These are phyloP conservation scores for Dicrurus megarhynchus DNA, from an alignment of 2,113 vertebrate species.

Conservation along the genomic window DNA sequence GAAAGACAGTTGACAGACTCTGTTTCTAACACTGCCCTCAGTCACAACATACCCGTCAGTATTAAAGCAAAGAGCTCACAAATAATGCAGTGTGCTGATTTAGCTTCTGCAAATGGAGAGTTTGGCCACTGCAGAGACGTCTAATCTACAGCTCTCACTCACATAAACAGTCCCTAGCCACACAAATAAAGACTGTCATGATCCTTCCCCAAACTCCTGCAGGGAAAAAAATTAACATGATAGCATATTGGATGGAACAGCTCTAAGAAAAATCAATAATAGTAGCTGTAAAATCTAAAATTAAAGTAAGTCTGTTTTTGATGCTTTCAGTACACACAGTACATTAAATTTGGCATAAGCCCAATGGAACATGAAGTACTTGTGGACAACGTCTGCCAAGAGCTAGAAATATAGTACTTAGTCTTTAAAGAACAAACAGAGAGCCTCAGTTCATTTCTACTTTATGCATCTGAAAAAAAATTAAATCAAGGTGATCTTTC, in stretches of 20 bases:
- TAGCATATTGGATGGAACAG: slow-evolving; percentile 23
- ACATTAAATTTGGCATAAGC: slow-evolving; percentile 51
- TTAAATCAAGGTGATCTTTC: slow-evolving; percentile 59
- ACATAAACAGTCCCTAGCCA: background rate
- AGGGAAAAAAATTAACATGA: slow-evolving; percentile 29
- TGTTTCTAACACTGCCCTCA: background rate
- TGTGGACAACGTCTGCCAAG: slow-evolving; percentile 57
- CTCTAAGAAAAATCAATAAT: slow-evolving; percentile 58
- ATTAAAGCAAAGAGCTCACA: background rate
- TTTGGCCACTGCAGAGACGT: background rate
- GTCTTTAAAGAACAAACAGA: slow-evolving; percentile 64
- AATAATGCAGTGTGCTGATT: background rate
- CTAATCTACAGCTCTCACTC: background rate
- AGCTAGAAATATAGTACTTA: slow-evolving; percentile 57
- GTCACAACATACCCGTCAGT: background rate
- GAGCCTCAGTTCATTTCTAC: slow-evolving; percentile 17
- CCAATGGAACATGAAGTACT: slow-evolving; percentile 63
- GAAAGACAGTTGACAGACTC: background rate
- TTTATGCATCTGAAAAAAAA: slow-evolving; percentile 7
- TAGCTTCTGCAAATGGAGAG: background rate
- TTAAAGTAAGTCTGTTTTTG: slow-evolving; percentile 58
- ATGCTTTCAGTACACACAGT: slow-evolving; percentile 59
- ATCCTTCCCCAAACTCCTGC: background rate
- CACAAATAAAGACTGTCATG: background rate
- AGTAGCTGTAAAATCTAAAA: slow-evolving; percentile 61